Evolutionary conservation across 2,113 vertebrate genomes (phyloP), one percentile per base, ranked within the genome.

Genomic region (Dipodomys merriami): DNA sequence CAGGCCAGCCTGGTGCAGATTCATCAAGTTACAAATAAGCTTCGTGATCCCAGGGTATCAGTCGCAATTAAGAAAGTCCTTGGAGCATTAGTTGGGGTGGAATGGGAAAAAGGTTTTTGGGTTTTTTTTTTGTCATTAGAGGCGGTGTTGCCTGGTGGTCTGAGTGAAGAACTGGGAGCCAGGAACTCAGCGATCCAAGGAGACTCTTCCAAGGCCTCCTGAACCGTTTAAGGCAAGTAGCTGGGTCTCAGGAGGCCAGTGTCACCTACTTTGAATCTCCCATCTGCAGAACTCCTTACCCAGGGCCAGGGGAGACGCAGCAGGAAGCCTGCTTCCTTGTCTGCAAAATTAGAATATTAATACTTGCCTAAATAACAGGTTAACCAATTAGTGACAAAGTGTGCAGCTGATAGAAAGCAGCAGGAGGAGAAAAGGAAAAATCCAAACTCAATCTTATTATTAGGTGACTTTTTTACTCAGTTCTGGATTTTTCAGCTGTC

Each of bases 231-330:
- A 85, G 93, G 97, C 97, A 57, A 91, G 64, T 60, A 6, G 33
- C 62, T 18, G 12, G 8, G 71, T 91, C 97, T 88, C 97, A 0
- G 29, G 96, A 88, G 97, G 72, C 67, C 10, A 27, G 73, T 91
- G 95, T 97, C 96, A 97, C 96, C 97, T 97, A 97, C 97, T 97
- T 97, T 96, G 97, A 94, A 95, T 93, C 93, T 96, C 97, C 96
- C 96, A 39, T 96, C 95, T 96, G 95, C 91, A 94, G 96, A 91
- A 35, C 85, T 96, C 83, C 91, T 97, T 96, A 97, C 96, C 94
- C 96, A 93, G 83, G 90, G 97, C 97, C 94, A 95, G 92, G 90
- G 77, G 93, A 94, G 69, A 9, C 96, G 15, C 97, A 97, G 97
- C 97, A 90, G 96, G 97, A 90, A 88, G 92, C 92, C 95, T 83